Evolutionary conservation across 1,140 invertebrate species (phyloP), one percentile per base, ranked within the genome.

Genomic region (Drosophila melanogaster): DNA sequence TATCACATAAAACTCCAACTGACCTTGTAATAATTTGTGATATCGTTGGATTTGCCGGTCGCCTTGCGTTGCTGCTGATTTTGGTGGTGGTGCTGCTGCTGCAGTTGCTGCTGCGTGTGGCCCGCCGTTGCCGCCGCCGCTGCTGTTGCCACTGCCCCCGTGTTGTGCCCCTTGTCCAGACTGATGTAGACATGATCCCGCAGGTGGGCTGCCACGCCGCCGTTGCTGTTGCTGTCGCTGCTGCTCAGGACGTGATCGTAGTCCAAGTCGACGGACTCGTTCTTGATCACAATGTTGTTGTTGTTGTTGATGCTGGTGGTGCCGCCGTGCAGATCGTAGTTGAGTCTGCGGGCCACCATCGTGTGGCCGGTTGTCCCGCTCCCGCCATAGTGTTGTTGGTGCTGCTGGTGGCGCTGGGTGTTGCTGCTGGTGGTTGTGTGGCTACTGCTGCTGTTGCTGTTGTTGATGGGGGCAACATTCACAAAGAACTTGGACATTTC

Each of bases 151-250:
- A 73, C 65, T 33, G 86, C 70, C 54, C 80, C 66, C 60, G 92
- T 75, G 93, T 92, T 76, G 69, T 59, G 94, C 92, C 70, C 26
- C 55, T 81, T 85, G 30, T 76, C 84, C 96, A 96, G 74, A 71
- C 75, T 81, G 62, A 81, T 81, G 46, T 87, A 97, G 62, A 96
- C 96, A 91, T 97, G 96, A 93, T 97, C 96, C 67, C 96, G 93
- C 67, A 97, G 94, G 92, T 97, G 96, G 53, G 87, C 79, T 24
- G 85, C 84, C n/a, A 89, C 84, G 11, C 71, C 76, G 37, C 61
- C 55, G 44, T 69, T 77, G 43, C 46, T 70, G 40, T 65, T 78
- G 57, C 60, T 79, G 64, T 72, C 65, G 58, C 67, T 53, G 61
- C 57, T 81, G 54, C 64, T 72, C 30, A 77, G 17, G 4, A 33